phyloP scores from a whole-genome alignment of 2,797 vertebrate species.

The Danio choprae region DNA sequence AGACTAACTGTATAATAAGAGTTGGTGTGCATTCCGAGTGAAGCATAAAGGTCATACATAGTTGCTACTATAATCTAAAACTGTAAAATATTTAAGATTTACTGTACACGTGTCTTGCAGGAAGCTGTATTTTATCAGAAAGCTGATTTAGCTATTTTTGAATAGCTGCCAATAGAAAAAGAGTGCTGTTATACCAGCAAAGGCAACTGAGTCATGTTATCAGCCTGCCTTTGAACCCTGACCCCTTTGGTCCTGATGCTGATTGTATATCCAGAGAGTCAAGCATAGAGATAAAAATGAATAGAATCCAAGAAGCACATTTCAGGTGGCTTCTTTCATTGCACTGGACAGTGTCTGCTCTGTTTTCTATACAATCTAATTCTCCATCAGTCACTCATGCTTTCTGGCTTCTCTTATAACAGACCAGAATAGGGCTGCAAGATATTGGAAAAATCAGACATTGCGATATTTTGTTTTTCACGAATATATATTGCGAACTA shows the following conservation, averaged over 20 bases:
- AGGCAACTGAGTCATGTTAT: neutral
- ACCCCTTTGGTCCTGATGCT: neutral
- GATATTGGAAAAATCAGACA: too few species aligned
- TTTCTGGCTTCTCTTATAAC: neutral
- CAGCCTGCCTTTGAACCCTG: neutral
- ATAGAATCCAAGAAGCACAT: neutral
- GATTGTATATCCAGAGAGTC: neutral
- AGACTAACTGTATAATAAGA: neutral
- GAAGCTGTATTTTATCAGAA: neutral
- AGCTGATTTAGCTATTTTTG: neutral
- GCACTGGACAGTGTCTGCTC: neutral
- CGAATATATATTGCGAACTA: too few species aligned
- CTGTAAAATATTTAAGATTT: neutral
- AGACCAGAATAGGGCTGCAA: too few species aligned
- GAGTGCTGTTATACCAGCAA: neutral
- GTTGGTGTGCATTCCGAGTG: neutral
- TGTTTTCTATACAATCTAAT: neutral
- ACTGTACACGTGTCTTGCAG: neutral
- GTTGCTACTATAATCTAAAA: slow-evolving; percentile 1
- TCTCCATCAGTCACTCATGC: neutral
- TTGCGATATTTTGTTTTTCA: too few species aligned
- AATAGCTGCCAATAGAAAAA: neutral
- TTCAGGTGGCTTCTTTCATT: neutral
- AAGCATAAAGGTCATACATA: neutral
- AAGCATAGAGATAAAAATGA: neutral